Percentiles rank a stretch among this genome's conserved stretches.
phyloP scores from a whole-genome alignment of 2,113 vertebrate species.

The Tragelaphus strepsiceros region DNA sequence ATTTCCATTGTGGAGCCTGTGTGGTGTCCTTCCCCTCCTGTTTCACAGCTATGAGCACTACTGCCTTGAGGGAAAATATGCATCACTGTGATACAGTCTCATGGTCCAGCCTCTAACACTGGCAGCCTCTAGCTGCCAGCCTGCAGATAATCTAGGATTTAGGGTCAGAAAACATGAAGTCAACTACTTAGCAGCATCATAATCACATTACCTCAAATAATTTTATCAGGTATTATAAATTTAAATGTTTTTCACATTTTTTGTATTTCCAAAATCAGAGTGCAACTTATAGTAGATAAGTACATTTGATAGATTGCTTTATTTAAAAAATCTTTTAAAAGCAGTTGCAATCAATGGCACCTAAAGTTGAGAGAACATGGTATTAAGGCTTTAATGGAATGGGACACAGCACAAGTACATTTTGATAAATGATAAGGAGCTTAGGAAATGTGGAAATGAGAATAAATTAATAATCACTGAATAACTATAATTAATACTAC shows the following conservation, averaged over 20 bases:
- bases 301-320: background rate
- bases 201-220: background rate
- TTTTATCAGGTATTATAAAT: background rate
- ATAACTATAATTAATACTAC: background rate
- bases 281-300: background rate
- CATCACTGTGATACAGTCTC: background rate
- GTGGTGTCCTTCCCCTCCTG: background rate
- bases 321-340: background rate
- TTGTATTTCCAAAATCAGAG: constrained; percentile 3
- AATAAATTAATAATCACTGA: constrained; percentile 3
- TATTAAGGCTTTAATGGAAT: background rate
- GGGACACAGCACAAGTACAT: background rate
- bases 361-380: background rate
- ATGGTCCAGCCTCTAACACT: background rate
- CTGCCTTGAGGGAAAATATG: background rate
- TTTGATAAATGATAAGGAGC: constrained; percentile 20
- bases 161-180: background rate
- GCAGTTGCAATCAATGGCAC: background rate
- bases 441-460: constrained; percentile 13
- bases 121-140: background rate
- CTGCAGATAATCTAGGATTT: background rate
- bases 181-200: background rate
- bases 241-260: background rate
- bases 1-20: background rate
- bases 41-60: background rate